phyloP scores from a whole-genome alignment of 2,888 invertebrate species.

The Drosophila cognata region DNA sequence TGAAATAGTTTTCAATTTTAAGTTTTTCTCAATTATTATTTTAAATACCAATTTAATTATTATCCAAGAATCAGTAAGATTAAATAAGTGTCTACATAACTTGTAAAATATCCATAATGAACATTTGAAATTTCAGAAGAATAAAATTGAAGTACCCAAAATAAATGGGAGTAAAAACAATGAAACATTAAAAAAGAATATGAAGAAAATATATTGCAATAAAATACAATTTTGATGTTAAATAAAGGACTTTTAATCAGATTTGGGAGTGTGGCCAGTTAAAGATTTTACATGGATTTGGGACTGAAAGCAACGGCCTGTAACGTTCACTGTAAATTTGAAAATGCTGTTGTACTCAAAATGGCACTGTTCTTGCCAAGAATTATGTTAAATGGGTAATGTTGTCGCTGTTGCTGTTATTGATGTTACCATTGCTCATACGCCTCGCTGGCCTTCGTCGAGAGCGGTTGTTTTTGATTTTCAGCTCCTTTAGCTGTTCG shows the following conservation, averaged over 20 bases:
- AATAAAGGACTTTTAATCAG: not conserved
- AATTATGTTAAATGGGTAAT: conserved; percentile 22
- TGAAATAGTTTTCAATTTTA: not conserved
- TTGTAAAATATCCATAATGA: not conserved
- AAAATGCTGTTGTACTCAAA: conserved; percentile 10
- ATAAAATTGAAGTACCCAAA: not conserved
- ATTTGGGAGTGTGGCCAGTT: not conserved
- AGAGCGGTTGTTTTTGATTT: conserved; percentile 63
- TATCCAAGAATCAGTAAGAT: not conserved
- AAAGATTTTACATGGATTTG: not conserved
- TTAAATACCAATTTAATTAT: conserved; percentile 1
- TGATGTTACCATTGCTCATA: conserved; percentile 65
- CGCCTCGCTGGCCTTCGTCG: conserved; percentile 78
- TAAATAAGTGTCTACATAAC: conserved; percentile 2
- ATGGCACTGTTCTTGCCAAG: not conserved
- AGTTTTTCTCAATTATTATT: not conserved
- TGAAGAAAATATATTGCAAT: conserved; percentile 2
- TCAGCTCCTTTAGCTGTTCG: conserved; percentile 12
- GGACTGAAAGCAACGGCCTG: not conserved
- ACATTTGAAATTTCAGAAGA: not conserved
- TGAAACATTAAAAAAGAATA: no score
- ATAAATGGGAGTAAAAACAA: not conserved
- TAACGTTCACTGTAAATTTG: not conserved
- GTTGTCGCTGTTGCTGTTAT: not conserved
- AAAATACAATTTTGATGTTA: conserved; percentile 1